Conservation (phyloP, 2,888 invertebrate genomes). For the Erebia ligea region DNA sequence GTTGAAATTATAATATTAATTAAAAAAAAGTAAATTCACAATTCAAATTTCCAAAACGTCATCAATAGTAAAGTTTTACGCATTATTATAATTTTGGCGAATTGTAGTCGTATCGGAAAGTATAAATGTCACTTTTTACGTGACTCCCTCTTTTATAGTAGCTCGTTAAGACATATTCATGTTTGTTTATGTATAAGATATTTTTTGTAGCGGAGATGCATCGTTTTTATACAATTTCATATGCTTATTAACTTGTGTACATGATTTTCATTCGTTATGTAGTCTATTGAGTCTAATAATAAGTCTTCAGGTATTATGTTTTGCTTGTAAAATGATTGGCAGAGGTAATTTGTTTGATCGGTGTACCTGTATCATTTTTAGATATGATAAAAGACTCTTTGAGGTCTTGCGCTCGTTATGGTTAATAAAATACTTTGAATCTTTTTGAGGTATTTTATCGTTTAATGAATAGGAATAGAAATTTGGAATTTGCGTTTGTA, state of each 20-base stretch:
- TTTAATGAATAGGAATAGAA: too few relatives aligned
- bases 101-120: conserved; percentile 50
- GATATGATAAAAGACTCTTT: too few relatives aligned
- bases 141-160: conserved; percentile 64
- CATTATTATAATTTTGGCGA: neutral
- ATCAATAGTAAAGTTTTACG: neutral
- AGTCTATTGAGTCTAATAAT: neutral
- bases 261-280: neutral
- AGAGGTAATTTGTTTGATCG: too few relatives aligned
- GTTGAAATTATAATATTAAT: too few relatives aligned
- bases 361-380: too few relatives aligned
- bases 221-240: conserved; percentile 8
- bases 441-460: too few relatives aligned
- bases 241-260: neutral
- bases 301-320: neutral
- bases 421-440: too few relatives aligned
- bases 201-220: conserved; percentile 38
- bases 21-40: too few relatives aligned
- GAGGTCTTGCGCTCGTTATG: too few relatives aligned
- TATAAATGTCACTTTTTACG: conserved; percentile 45
- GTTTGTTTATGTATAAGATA: conserved; percentile 69
- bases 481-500: too few relatives aligned
- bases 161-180: conserved; percentile 79
- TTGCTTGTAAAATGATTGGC: neutral
- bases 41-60: neutral